Conservation (phyloP, 2,113 vertebrate species). For the Ctenomys sociabilis region DNA sequence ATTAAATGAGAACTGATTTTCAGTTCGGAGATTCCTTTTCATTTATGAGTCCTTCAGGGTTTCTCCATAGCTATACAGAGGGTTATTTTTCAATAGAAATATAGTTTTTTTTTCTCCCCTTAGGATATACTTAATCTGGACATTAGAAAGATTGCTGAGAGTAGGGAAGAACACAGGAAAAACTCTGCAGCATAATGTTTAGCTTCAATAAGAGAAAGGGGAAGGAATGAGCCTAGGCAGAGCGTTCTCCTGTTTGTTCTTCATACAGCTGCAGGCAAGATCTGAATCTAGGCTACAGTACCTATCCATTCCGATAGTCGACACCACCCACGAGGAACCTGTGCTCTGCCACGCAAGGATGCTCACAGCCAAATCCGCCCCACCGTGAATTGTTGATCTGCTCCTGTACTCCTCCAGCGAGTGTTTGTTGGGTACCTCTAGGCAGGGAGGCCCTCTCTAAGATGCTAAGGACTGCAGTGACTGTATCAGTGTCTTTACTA, state of each 20-base stretch:
- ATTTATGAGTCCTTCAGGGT: conserved; percentile 46
- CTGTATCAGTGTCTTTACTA: not conserved
- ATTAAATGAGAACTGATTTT: conserved; percentile 47
- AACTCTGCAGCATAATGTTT: not conserved
- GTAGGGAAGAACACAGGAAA: not conserved
- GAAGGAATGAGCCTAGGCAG: not conserved
- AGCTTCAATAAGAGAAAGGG: conserved; percentile 22
- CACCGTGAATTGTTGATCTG: too few species aligned
- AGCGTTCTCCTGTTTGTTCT: not conserved
- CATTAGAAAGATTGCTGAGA: conserved; percentile 45
- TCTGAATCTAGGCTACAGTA: not conserved
- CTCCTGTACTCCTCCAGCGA: not conserved
- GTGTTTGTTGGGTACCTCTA: not conserved
- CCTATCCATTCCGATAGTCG: not conserved
- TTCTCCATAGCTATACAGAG: not conserved
- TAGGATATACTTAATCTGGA: conserved; percentile 55
- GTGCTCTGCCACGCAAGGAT: not conserved
- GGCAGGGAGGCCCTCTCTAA: not conserved
- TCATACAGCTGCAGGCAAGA: not conserved
- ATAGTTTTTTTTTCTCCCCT: conserved; percentile 18
- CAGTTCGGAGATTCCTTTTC: not conserved
- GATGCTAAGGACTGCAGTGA: not conserved
- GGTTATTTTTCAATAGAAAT: conserved; percentile 59
- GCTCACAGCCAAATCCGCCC: not conserved
- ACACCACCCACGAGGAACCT: too few species aligned